Evolutionary conservation across 2,797 vertebrate species (phyloP), one percentile per base, ranked within the genome.

Genomic region (Micromesistius poutassou): DNA sequence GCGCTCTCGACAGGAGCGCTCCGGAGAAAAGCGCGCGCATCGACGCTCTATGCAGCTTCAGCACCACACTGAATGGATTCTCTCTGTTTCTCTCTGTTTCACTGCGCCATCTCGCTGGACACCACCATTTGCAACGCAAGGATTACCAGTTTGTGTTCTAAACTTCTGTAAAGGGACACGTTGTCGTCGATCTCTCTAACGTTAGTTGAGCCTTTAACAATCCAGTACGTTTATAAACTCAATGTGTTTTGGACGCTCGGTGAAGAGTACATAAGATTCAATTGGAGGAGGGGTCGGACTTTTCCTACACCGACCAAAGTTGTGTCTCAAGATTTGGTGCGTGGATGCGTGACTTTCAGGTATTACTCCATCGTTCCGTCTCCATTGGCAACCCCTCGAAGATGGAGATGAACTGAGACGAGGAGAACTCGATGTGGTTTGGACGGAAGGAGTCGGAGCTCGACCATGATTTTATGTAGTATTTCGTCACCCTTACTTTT

Each of bases 381-480:
- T 74, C 79, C n/a, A 75, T 74, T 85, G 86, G 87, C 85, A 83
- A 50, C 79, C 73, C 72, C 36, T 12, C 35, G 12, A 4, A 22
- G 80, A 16, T 73, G 86, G 81, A 83, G 78, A 70, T 77, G 25
- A 73, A 77, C 36, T 78, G 79, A 85, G 66, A 55, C 30, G 1
- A 33, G 35, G 50, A 68, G 74, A 19, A 30, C 55, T 76, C 83
- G 89, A 92, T 92, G 91, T 89, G 91, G 89, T 85, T 86, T 33
- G 71, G 66, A 36, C 5, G 77, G 72, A 42, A 42, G 77, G 77
- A 55, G 55, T 62, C 55, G n/a, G 79, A 74, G 79, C 76, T 75
- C 85, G 79, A 87, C 85, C 81, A 91, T 93, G 91, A 90, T 90
- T 82, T 89, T 84, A 10, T 70, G 72, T 13, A 80, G 31, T 71